These are phyloP conservation scores for Lumbricus terrestris DNA, from an alignment of 2,888 invertebrate species.

Conservation along the genomic window DNA sequence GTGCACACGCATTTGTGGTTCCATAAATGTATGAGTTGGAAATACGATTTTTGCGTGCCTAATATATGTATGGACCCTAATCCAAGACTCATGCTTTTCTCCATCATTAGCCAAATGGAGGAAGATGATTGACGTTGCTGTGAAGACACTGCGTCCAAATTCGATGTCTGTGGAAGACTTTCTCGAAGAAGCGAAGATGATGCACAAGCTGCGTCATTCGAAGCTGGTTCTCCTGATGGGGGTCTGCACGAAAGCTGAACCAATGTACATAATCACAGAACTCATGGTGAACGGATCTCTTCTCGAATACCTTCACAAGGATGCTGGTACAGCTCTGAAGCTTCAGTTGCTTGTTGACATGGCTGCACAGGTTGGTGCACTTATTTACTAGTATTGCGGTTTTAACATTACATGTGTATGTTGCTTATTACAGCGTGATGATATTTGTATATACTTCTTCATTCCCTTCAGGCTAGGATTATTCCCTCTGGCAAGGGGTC, in stretches of 20 bases:
- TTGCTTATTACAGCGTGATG: no score
- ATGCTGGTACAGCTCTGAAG: conserved; percentile 79
- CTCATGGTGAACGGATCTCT: conserved; percentile 95
- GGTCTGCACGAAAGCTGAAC: conserved; percentile 82
- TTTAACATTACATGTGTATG: not conserved
- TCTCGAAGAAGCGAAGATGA: conserved; percentile 73
- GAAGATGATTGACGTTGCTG: conserved; percentile 93
- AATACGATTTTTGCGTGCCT: no score
- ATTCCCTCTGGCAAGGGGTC: no score
- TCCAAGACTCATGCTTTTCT: no score
- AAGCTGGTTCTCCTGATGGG: conserved; percentile 88
- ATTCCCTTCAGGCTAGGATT: no score
- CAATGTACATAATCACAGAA: conserved; percentile 86
- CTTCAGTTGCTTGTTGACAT: conserved; percentile 81
- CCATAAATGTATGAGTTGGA: no score
- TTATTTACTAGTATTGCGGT: not conserved
- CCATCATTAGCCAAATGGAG: conserved; percentile 80
- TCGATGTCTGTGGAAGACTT: conserved; percentile 93
- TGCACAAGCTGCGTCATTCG: conserved; percentile 57
- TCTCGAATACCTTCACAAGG: conserved; percentile 83
- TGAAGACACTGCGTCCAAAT: conserved; percentile 91
- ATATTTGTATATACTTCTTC: no score
- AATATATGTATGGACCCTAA: no score
- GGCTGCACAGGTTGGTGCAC: conserved; percentile 74
- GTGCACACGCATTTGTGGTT: no score